Conservation (phyloP, 2,888 invertebrate genomes). For the Papilio elwesi region DNA sequence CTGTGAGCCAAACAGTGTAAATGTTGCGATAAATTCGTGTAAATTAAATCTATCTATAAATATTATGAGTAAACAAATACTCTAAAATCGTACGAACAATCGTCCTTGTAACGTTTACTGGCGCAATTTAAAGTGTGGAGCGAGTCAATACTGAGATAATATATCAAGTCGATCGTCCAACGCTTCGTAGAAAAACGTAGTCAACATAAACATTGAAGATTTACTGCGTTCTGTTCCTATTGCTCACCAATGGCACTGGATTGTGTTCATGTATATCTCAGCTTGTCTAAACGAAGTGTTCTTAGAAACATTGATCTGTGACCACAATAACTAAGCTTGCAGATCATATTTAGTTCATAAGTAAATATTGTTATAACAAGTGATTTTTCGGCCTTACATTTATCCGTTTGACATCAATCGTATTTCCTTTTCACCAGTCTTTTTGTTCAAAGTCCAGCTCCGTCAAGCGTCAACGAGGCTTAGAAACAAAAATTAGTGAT, state of each 20-base stretch:
- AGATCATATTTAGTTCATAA: neutral
- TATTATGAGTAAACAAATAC: neutral
- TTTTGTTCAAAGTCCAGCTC: no score
- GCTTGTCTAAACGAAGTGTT: conserved; percentile 12
- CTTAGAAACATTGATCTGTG: conserved; percentile 1
- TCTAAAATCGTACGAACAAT: conserved; percentile 8
- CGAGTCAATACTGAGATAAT: conserved; percentile 25
- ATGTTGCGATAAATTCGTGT: neutral
- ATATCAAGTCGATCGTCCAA: conserved; percentile 24
- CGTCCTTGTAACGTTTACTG: conserved; percentile 24
- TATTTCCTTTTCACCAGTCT: no score
- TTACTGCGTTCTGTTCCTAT: conserved; percentile 17
- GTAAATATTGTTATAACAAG: neutral
- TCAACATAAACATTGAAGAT: conserved; percentile 31
- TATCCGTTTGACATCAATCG: no score
- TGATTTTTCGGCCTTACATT: no score
- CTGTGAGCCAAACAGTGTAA: no score
- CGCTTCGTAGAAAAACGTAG: conserved; percentile 25
- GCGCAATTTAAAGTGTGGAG: neutral
- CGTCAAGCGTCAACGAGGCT: no score
- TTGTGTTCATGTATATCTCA: conserved; percentile 7
- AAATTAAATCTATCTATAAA: neutral
- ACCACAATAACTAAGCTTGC: neutral
- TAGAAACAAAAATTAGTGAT: no score
- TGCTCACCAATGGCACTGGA: conserved; percentile 22